These are phyloP conservation scores for Brachypteracias leptosomus DNA, from an alignment of 2,113 vertebrate species.

Conservation along the genomic window DNA sequence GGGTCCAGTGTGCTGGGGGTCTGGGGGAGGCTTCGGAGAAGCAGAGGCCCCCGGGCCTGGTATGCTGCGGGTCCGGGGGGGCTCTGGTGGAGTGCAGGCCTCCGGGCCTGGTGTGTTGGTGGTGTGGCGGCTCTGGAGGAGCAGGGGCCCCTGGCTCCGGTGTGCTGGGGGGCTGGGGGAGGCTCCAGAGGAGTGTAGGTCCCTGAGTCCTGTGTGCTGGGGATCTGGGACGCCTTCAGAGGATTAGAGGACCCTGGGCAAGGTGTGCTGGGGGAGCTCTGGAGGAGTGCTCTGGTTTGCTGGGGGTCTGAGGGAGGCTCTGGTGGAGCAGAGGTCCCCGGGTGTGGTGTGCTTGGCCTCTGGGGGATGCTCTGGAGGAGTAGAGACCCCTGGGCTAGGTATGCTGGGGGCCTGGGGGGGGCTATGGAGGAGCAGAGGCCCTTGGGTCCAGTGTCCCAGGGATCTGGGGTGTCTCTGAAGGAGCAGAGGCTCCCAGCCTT, in stretches of 20 bases:
- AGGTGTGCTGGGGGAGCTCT: too few relatives aligned
- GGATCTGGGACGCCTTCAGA: too few relatives aligned
- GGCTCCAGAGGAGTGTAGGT: not conserved
- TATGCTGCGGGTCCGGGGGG: too few relatives aligned
- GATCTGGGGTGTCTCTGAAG: not conserved
- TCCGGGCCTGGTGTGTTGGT: not conserved
- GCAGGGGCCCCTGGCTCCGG: accelerated
- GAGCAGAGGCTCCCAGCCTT: accelerated
- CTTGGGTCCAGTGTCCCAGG: accelerated
- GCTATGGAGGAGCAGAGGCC: too few relatives aligned
- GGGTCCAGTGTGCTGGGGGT: not conserved
- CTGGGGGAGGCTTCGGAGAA: not conserved
- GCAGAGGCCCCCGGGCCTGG: not conserved
- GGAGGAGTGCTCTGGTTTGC: too few relatives aligned
- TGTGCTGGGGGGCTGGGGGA: too few relatives aligned
- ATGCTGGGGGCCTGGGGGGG: too few relatives aligned
- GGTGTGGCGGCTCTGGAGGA: not conserved
- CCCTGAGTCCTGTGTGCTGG: accelerated
- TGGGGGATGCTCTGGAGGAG: too few relatives aligned
- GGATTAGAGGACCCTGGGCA: accelerated
- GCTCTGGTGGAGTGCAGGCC: not conserved
- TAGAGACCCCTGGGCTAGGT: accelerated
- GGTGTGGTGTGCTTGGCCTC: too few relatives aligned
- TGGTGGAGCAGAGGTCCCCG: not conserved
- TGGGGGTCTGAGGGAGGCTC: not conserved